Evolutionary conservation across 2,797 vertebrate species (phyloP).

Genomic region (Sebastes variabilis): DNA sequence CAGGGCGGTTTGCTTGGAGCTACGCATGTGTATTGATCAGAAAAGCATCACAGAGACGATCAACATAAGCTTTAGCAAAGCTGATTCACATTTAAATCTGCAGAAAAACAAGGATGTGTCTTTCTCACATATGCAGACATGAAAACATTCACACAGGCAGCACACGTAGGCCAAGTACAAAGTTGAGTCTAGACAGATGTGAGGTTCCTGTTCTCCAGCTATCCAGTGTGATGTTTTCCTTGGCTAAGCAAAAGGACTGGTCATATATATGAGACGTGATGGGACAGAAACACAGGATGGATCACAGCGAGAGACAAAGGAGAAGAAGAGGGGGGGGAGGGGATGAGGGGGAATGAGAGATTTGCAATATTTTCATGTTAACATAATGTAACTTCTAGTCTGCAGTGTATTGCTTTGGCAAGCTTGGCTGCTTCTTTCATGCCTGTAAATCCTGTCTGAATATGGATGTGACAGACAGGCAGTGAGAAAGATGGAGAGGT

Average conservation of each 20-base stretch:
- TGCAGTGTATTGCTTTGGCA: conserved; percentile 60
- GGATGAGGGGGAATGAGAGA: conserved; percentile 35
- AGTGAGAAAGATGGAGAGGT: conserved; percentile 55
- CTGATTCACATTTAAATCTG: conserved; percentile 22
- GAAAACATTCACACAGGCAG: conserved; percentile 9
- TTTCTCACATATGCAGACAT: neutral
- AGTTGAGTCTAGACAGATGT: conserved; percentile 59
- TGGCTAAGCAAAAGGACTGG: conserved; percentile 49
- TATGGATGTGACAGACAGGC: conserved; percentile 68
- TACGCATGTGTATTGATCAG: conserved; percentile 53
- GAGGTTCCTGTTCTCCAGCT: conserved; percentile 30
- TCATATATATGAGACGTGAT: conserved; percentile 61
- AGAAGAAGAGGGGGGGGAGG: conserved; percentile 5
- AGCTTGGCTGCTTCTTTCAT: conserved; percentile 62
- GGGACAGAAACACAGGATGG: conserved; percentile 54
- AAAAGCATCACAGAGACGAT: neutral
- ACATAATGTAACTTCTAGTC: conserved; percentile 65
- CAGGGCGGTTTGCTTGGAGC: conserved; percentile 29
- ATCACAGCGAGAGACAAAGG: conserved; percentile 47
- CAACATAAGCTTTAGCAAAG: conserved; percentile 8
- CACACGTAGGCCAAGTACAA: neutral
- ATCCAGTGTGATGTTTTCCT: conserved; percentile 47
- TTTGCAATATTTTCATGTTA: conserved; percentile 71
- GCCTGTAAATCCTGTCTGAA: conserved; percentile 66
- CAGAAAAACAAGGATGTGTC: conserved; percentile 15